Evolutionary conservation across 2,797 vertebrate species (phyloP), one percentile per base, ranked within the genome.

Genomic region (Pseudotriccus pelzelni): DNA sequence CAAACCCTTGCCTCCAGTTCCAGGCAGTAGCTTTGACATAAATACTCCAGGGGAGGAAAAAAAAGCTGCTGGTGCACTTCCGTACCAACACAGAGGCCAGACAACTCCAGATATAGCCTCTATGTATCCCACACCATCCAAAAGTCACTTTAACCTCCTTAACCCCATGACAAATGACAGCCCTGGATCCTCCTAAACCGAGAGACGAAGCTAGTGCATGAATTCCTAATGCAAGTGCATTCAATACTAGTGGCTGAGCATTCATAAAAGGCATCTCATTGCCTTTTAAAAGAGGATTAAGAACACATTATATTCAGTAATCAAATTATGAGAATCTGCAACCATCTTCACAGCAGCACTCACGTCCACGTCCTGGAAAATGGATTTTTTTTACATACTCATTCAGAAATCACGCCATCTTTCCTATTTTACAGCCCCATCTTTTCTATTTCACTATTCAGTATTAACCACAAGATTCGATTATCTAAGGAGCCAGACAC

Each of bases 1-100:
- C 14, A 87, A 83, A 73, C 34, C 77, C 82, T 75, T 32, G 37
- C 64, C 19, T 79, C 24, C 4, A 10, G 10, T 9, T 75, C n/a
- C 0, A 72, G 6, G 9, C 32, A 81, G 41, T 7, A 58, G 11
- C 9, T 82, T 27, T 69, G 14, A 62, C 43, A n/a, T 0, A 2
- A 85, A 41, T 30, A 32, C 9, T 13, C 1, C 1, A 1, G 1
- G 5, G 10, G 3, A 3, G 10, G 19, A 37, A 5, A 3, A 15
- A 14, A 3, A 34, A 34, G 17, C 8, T 50, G 15, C 8, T 68
- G 7, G 9, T 50, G 36, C 47, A n/a, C 30, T 69, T 69, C 19
- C n/a, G 44, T 1, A 6, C 10, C 36, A 78, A 39, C 10, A n/a
- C 3, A 59, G 15, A 74, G 23, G 7, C 22, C 79, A 66, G 7